phyloP scores from a whole-genome alignment of 2,888 invertebrate genomes.

The Tanytarsus gracilentus region DNA sequence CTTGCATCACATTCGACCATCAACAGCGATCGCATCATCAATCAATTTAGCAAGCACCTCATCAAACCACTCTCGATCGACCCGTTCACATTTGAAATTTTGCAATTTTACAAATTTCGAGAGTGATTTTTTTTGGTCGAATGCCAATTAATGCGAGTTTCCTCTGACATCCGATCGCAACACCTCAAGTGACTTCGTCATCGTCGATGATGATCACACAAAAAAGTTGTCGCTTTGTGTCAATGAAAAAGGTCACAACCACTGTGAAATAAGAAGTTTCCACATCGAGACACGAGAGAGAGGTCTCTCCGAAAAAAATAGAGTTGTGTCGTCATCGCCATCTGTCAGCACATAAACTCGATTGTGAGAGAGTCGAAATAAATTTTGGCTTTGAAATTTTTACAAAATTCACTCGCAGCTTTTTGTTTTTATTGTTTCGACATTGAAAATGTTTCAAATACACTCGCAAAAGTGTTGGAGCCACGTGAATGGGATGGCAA shows the following conservation, averaged over 20 bases:
- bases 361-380: no score
- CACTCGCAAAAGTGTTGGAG: background rate
- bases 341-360: background rate
- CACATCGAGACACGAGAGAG: background rate
- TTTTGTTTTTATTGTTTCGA: background rate
- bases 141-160: background rate
- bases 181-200: background rate
- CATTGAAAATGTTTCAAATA: background rate
- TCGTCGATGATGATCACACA: background rate
- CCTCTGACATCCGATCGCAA: slow-evolving; percentile 4
- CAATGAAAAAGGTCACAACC: background rate
- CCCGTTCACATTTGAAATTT: no score
- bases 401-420: slow-evolving; percentile 1
- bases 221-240: background rate
- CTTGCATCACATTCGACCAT: background rate
- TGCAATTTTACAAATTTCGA: background rate
- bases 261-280: background rate
- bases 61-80: no score
- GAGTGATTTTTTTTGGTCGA: background rate
- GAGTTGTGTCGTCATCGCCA: background rate
- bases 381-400: background rate
- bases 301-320: background rate
- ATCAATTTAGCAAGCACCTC: no score
- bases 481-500: background rate
- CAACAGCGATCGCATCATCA: background rate